phyloP scores from a whole-genome alignment of 2,888 invertebrate species.

The Acronicta psi region DNA sequence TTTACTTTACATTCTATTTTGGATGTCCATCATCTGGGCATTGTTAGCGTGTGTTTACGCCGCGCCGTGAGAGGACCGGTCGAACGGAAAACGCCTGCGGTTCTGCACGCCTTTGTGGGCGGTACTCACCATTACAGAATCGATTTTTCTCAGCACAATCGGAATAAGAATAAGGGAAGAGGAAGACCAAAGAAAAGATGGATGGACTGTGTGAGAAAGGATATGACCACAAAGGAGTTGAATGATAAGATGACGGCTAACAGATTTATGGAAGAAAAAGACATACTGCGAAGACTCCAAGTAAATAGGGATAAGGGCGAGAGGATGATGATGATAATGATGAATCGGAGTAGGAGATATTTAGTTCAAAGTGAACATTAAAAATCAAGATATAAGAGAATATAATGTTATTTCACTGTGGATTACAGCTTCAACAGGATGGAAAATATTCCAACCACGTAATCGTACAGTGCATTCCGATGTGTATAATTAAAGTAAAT shows the following conservation, averaged over 20 bases:
- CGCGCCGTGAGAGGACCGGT: constrained; percentile 68
- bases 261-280: too few relatives aligned
- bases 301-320: too few relatives aligned
- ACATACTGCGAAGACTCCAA: too few relatives aligned
- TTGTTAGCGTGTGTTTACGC: constrained; percentile 84
- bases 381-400: constrained; percentile 1
- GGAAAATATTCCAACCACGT: constrained; percentile 66
- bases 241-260: too few relatives aligned
- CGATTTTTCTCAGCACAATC: constrained; percentile 15
- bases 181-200: too few relatives aligned
- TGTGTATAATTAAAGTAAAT: constrained; percentile 64
- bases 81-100: constrained; percentile 65
- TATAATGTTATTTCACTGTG: constrained; percentile 23
- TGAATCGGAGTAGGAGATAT: constrained; percentile 4
- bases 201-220: too few relatives aligned
- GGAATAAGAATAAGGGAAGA: too few relatives aligned
- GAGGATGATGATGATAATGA: too few relatives aligned
- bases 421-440: constrained; percentile 60
- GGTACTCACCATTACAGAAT: constrained; percentile 42
- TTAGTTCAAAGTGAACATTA: constrained; percentile 5
- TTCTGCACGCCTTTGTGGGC: constrained; percentile 72
- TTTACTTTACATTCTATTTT: constrained; percentile 88
- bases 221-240: too few relatives aligned
- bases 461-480: constrained; percentile 67
- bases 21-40: constrained; percentile 87